phyloP scores from a whole-genome alignment of 2,113 vertebrate species.

The Cyanoliseus patagonus region DNA sequence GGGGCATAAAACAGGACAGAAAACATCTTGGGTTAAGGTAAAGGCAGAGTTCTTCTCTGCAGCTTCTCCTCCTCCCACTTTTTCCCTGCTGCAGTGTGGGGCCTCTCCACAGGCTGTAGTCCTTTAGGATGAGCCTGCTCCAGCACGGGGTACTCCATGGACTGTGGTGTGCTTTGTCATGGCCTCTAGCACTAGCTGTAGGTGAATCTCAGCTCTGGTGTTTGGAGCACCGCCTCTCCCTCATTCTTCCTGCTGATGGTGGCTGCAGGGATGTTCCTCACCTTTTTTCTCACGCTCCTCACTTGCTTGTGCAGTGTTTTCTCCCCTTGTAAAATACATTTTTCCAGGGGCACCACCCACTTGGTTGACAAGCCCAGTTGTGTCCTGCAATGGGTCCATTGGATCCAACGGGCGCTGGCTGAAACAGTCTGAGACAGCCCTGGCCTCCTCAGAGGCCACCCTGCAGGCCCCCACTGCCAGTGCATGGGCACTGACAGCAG shows the following conservation, averaged over 20 bases:
- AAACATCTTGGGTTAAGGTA: neutral
- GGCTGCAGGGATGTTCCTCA: neutral
- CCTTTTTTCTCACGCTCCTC: neutral
- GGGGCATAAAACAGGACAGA: neutral
- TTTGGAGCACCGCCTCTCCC: neutral
- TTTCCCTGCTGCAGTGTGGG: neutral
- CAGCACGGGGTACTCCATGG: neutral
- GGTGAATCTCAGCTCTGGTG: neutral
- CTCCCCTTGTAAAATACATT: neutral
- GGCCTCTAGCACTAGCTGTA: neutral
- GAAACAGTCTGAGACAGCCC: neutral
- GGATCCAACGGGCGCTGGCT: neutral
- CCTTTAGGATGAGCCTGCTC: neutral
- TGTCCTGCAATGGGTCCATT: fast-evolving
- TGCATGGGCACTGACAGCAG: neutral
- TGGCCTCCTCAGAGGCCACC: neutral
- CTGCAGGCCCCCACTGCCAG: neutral
- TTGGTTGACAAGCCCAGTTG: neutral
- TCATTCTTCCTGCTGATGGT: neutral
- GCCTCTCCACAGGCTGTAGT: neutral
- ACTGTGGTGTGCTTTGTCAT: neutral
- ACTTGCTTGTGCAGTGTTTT: neutral
- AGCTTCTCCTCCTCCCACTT: neutral
- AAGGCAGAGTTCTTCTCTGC: neutral
- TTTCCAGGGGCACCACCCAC: neutral